Base-by-base conservation (phyloP, 2,113 vertebrate species). In the Tupaia tana region DNA sequence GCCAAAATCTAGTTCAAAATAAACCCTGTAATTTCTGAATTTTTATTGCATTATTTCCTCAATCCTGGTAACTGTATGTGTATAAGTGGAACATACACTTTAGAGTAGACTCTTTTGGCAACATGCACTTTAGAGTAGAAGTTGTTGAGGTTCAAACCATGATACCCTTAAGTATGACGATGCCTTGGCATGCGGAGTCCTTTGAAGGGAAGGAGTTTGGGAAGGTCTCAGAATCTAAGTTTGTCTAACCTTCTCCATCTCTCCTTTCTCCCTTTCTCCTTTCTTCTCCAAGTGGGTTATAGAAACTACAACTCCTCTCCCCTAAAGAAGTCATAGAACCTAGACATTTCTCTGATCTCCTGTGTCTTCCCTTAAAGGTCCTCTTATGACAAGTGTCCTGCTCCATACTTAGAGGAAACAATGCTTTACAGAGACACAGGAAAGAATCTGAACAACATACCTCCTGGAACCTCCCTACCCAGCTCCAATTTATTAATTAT, bases 21-120 rank as follows among this genome's bases (percentile, higher is more conserved):
- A 56, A 84, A 81, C 63, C 52, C 6, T 88, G 34, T 67, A 16
- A 70, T 95, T 80, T 52, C 52, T 69, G 56, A 75, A 19, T 87
- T 67, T 77, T 90, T 79, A 74, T 66, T 80, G 54, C 12, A 77
- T 73, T 85, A 85, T 73, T 93, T 24, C 59, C 24, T 94, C n/a
- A 59, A 86, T 83, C 29, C 31, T 12, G 31, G 11, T 73, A 86
- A 91, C 5, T 7, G 4, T 7, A 9, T 24, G 9, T 20, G 22
- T 56, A 24, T 78, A 54, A 64, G 54, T 69, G 74, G 63, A 31
- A 6, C 70, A 8, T 31, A 1, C 63, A 90, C 25, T 43, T 14
- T 24, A 4, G 43, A 81, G 82, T 85, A 94, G 77, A 87, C 29
- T 11, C 52, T 64, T 64, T 27, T 66, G n/a, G 71, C 24, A 66